These are phyloP conservation scores for Drosophila pegasa DNA, from an alignment of 2,888 invertebrate species.

Conservation along the genomic window DNA sequence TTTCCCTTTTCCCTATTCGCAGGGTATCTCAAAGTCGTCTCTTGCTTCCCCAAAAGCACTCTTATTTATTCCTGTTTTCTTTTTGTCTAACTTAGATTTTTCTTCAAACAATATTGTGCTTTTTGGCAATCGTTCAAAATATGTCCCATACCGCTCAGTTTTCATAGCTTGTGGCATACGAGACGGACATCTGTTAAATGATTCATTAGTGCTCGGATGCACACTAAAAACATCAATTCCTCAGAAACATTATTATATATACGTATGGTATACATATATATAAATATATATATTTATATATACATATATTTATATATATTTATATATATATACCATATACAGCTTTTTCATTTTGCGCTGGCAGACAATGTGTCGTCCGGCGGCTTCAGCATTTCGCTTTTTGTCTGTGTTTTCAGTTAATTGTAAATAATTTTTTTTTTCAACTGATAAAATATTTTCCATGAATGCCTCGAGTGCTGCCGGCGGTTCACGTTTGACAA, in stretches of 20 bases:
- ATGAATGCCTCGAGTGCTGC: slow-evolving; percentile 24
- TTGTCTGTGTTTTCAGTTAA: slow-evolving; percentile 37
- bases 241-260: slow-evolving; percentile 44
- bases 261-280: slow-evolving; percentile 20
- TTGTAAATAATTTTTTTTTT: slow-evolving; percentile 60
- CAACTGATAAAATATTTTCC: slow-evolving; percentile 60
- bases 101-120: slow-evolving; percentile 5
- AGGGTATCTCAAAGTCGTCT: not conserved
- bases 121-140: slow-evolving; percentile 65
- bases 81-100: not conserved
- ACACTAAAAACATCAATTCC: slow-evolving; percentile 39
- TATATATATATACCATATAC: slow-evolving; percentile 6
- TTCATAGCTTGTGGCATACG: slow-evolving; percentile 51
- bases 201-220: slow-evolving; percentile 65
- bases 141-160: slow-evolving; percentile 47
- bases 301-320: slow-evolving; percentile 11
- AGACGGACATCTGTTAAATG: slow-evolving; percentile 71
- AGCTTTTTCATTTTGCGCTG: slow-evolving; percentile 39
- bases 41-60: not conserved
- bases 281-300: slow-evolving; percentile 18
- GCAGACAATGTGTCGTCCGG: slow-evolving; percentile 70
- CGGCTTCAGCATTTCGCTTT: slow-evolving; percentile 51
- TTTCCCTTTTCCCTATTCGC: rapidly evolving
- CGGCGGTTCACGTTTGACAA: slow-evolving; percentile 5
- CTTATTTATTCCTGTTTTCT: not conserved